Conservation (phyloP, 1,140 invertebrate species). For the Caenorhabditis tropicalis region DNA sequence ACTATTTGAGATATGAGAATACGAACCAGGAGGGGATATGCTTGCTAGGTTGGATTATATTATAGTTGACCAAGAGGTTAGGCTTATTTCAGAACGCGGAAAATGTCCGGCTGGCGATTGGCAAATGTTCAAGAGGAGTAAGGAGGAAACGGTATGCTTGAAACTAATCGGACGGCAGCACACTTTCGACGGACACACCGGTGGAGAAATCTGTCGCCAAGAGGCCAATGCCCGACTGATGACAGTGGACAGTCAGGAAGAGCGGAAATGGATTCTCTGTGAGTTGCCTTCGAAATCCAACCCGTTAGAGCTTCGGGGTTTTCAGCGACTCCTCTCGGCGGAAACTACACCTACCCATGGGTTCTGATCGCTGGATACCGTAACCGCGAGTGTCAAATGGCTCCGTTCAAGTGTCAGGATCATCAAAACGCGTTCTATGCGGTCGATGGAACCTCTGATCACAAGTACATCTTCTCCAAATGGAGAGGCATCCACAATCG, state of each 20-base stretch:
- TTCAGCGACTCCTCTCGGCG: conserved; percentile 19
- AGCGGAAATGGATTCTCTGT: neutral
- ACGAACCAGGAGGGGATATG: conserved; percentile 12
- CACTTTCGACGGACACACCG: neutral
- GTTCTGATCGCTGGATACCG: neutral
- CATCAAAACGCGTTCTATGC: too few relatives aligned
- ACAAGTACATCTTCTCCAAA: neutral
- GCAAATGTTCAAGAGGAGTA: conserved; percentile 12
- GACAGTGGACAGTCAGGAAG: neutral
- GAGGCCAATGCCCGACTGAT: neutral
- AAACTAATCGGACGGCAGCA: neutral
- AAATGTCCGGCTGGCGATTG: conserved; percentile 6
- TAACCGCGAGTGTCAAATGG: neutral
- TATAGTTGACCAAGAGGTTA: neutral
- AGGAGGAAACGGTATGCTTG: neutral
- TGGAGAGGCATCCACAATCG: neutral
- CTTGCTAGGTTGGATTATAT: neutral
- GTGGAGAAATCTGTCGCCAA: neutral
- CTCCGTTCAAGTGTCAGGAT: neutral
- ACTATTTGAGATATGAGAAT: conserved; percentile 14
- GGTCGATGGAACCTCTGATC: neutral
- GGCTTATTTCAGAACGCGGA: neutral
- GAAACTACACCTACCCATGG: neutral
- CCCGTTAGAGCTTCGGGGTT: too few relatives aligned
- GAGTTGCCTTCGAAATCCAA: too few relatives aligned